Conservation (phyloP, 37 sponge, comb jelly and placozoan species). For the Diacarnus erythraeanus region DNA sequence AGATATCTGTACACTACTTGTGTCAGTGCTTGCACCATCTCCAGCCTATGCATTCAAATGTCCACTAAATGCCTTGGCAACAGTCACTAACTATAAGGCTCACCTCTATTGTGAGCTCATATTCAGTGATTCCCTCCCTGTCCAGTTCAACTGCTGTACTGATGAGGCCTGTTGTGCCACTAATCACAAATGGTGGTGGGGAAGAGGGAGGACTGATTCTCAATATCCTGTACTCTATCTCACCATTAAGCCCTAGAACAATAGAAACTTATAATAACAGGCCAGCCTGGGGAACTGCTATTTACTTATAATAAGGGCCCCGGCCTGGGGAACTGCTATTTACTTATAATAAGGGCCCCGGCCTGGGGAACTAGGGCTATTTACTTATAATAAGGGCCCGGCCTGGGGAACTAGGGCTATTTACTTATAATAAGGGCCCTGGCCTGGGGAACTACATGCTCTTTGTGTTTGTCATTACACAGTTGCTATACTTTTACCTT, state of each 20-base stretch:
- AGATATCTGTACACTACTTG: slow-evolving; percentile 7
- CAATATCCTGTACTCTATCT: slow-evolving; percentile 10
- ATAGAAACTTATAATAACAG: no score
- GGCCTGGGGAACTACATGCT: no score
- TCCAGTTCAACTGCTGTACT: slow-evolving; percentile 19
- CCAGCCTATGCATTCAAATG: background rate
- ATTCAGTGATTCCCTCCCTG: slow-evolving; percentile 22
- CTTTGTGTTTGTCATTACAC: no score
- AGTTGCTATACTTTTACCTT: no score
- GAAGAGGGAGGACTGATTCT: background rate
- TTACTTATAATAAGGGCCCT: no score
- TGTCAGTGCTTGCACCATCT: background rate
- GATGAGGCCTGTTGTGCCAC: slow-evolving; percentile 30
- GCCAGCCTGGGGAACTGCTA: no score
- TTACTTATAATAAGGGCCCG: no score
- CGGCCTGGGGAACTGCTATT: no score
- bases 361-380: no score
- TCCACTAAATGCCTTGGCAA: background rate
- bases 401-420: no score
- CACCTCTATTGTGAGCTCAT: slow-evolving; percentile 18
- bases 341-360: no score
- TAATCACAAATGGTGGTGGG: slow-evolving; percentile 19
- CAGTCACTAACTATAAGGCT: background rate
- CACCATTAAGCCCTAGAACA: slow-evolving; percentile 23
- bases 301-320: no score